These are phyloP conservation scores for Anticlea derivata DNA, from an alignment of 2,888 invertebrate species.

Conservation along the genomic window DNA sequence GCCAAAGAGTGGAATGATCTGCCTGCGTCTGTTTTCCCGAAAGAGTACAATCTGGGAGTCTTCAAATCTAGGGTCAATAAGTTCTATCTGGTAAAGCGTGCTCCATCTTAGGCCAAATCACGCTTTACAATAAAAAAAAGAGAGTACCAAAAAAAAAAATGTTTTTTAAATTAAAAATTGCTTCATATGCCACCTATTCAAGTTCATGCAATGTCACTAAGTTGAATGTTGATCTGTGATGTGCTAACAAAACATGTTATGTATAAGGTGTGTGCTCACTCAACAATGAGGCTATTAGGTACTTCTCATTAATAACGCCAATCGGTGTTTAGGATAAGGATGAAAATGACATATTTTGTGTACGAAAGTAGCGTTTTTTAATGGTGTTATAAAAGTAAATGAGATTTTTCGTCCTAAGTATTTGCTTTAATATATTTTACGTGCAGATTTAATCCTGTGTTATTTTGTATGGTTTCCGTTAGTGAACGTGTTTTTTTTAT, in stretches of 20 bases:
- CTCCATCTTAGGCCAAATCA: no score
- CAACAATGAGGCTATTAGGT: constrained; percentile 42
- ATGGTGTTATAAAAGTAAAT: constrained; percentile 40
- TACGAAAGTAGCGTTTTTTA: constrained; percentile 57
- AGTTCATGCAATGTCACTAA: constrained; percentile 61
- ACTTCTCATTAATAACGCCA: constrained; percentile 35
- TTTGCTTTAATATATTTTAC: constrained; percentile 73
- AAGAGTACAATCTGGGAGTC: no score
- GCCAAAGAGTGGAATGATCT: no score
- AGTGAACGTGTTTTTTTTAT: constrained; percentile 58
- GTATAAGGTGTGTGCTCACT: constrained; percentile 43
- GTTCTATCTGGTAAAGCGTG: no score
- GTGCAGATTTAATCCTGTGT: constrained; percentile 65
- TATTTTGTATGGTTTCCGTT: constrained; percentile 62
- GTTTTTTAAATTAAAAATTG: no score
- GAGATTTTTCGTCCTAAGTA: constrained; percentile 59
- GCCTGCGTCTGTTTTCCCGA: no score
- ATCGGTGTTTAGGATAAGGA: constrained; percentile 46
- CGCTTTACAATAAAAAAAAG: no score
- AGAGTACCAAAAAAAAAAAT: no score
- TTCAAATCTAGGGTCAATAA: no score
- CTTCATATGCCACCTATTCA: constrained; percentile 3
- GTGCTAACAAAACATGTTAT: constrained; percentile 64
- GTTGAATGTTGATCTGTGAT: constrained; percentile 71
- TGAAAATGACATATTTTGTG: constrained; percentile 81